phyloP scores from a whole-genome alignment of 2,113 vertebrate genomes.

The Pomatorhinus ruficollis region DNA sequence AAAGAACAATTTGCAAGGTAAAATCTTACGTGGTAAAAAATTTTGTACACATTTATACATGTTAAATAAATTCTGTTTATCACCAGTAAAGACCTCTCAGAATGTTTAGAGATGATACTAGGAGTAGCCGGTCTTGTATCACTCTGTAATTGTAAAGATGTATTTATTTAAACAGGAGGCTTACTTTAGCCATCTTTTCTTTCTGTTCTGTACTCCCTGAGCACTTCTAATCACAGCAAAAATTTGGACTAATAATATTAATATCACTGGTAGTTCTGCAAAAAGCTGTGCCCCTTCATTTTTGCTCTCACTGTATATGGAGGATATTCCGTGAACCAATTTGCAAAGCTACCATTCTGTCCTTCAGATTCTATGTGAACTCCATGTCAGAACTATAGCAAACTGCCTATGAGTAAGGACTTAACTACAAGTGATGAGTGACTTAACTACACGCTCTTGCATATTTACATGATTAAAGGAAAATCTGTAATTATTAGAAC shows the following conservation, averaged over 20 bases:
- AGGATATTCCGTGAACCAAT: not conserved
- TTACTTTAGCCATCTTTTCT: slow-evolving; percentile 4
- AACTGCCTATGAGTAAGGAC: not conserved
- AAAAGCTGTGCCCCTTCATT: not conserved
- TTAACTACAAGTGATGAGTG: not conserved
- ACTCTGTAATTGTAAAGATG: not conserved
- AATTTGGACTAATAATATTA: not conserved
- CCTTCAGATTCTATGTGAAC: not conserved
- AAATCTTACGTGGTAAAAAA: slow-evolving; percentile 21
- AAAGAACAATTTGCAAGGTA: not conserved
- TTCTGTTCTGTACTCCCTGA: slow-evolving; percentile 3
- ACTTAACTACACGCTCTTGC: not conserved
- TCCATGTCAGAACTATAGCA: not conserved
- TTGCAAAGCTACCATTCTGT: not conserved
- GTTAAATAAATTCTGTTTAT: slow-evolving; percentile 13
- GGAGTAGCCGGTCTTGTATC: not conserved
- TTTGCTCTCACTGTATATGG: not conserved
- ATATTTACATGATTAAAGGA: not conserved
- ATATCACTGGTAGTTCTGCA: not conserved
- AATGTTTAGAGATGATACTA: not conserved
- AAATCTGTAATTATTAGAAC: not conserved
- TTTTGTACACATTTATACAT: not conserved
- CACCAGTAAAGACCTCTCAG: not conserved
- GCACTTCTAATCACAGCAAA: slow-evolving; percentile 1
- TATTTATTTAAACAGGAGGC: slow-evolving; percentile 1